Evolutionary conservation across 2,797 vertebrate species (phyloP), one percentile per base, ranked within the genome.

Genomic region (Gymnocypris eckloni): DNA sequence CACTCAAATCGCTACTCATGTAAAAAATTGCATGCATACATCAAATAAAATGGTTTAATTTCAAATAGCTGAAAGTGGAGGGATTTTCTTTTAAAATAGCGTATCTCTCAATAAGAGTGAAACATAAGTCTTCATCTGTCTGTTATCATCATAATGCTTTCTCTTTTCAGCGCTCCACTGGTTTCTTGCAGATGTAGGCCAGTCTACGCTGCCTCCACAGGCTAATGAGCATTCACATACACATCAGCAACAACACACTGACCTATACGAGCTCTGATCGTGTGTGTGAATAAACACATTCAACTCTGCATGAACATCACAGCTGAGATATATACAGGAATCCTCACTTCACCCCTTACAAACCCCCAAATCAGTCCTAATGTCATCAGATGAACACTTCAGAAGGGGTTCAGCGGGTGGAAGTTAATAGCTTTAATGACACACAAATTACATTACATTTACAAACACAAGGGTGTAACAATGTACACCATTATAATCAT

Each of bases 341-440:
- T 52, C 72, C 45, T 52, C 45, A 52, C 45, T 52, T 75, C n/a
- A 75, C 41, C 41, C 25, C 9, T n/a, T 64, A 28, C 5, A 64
- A 64, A 33, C 13, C n/a, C 59, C 11, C 59, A 33, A 33, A 66
- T 15, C 61, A 33, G 6, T 66, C 61, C 61, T 33, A 66, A 33
- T 16, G 25, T 66, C 61, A 16, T 76, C 33, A 78, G 33, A 22
- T 15, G 52, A 28, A 75, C 48, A 48, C 43, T 48, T 52, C 15
- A 5, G 45, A 33, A 16, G 48, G 73, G 72, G 45, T 52, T 77
- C 20, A 41, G 12, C 11, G 37, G 37, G 37, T 16, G 54, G 1
- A n/a, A 22, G 10, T 16, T 79, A 41, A 79, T 11, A 45, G 77
- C n/a, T 79, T 79, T 45, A 79, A 79, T n/a, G 11, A 41, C 77